Conservation (phyloP, 2,113 vertebrate genomes). For the Taurulus bubalis region DNA sequence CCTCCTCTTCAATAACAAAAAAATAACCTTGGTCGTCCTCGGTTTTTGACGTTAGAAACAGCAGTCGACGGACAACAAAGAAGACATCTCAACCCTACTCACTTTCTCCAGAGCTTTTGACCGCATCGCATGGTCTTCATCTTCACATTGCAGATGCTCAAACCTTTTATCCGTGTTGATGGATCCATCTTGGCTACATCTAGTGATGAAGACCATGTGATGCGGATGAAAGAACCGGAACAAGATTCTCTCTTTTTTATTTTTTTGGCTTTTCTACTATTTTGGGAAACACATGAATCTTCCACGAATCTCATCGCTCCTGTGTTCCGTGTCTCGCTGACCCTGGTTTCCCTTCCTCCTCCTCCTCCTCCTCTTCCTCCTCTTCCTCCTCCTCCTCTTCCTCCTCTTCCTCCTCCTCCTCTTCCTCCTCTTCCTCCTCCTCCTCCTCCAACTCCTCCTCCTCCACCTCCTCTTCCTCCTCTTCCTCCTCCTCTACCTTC, state of each 20-base stretch:
- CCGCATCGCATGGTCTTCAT: neutral
- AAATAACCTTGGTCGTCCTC: neutral
- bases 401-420: constrained; percentile 16
- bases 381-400: constrained; percentile 9
- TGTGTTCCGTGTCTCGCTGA: neutral
- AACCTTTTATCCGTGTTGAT: too few species aligned
- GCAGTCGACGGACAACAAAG: neutral
- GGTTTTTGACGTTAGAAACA: neutral
- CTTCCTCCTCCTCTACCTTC: constrained; percentile 4
- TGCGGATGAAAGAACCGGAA: neutral
- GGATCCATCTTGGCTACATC: too few species aligned
- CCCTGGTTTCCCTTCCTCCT: neutral
- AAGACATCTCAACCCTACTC: neutral
- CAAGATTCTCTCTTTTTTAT: neutral
- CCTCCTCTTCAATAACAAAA: neutral
- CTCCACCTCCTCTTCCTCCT: constrained; percentile 12
- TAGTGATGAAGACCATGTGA: neutral
- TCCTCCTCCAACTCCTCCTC: constrained; percentile 15
- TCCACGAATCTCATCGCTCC: neutral
- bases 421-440: constrained; percentile 26
- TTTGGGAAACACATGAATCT: neutral
- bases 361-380: constrained; percentile 11
- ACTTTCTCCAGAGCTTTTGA: neutral
- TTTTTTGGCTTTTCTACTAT: neutral
- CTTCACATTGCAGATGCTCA: neutral